phyloP scores from a whole-genome alignment of 2,113 vertebrate species.

The Mesitornis unicolor region DNA sequence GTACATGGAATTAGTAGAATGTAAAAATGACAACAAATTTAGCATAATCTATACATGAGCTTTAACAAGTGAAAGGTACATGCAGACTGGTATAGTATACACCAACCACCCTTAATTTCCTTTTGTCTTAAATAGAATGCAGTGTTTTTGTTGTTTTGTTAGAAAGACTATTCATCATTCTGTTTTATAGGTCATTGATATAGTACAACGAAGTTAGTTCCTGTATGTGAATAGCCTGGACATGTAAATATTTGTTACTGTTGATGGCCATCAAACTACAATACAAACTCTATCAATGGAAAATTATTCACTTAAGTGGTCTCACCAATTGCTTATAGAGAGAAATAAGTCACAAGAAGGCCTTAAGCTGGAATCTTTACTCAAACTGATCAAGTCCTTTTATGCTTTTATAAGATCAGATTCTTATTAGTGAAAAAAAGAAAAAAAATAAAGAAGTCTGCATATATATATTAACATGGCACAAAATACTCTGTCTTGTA shows the following conservation, averaged over 20 bases:
- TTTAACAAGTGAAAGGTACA: neutral
- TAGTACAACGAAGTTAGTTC: neutral
- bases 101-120: neutral
- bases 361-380: neutral
- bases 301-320: neutral
- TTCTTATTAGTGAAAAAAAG: neutral
- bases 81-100: neutral
- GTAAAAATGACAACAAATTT: neutral
- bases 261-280: neutral
- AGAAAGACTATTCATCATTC: neutral
- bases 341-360: neutral
- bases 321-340: neutral
- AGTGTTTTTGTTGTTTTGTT: neutral
- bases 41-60: accelerated
- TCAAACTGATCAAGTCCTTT: neutral
- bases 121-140: neutral
- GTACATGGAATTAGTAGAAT: neutral
- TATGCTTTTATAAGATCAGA: neutral
- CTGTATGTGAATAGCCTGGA: neutral
- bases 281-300: neutral
- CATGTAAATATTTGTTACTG: constrained; percentile 2
- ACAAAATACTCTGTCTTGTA: neutral
- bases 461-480: neutral
- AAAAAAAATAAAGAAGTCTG: neutral
- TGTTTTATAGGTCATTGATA: neutral